Evolutionary conservation across 2,797 vertebrate genomes (phyloP).

Genomic region (Miichthys miiuy): DNA sequence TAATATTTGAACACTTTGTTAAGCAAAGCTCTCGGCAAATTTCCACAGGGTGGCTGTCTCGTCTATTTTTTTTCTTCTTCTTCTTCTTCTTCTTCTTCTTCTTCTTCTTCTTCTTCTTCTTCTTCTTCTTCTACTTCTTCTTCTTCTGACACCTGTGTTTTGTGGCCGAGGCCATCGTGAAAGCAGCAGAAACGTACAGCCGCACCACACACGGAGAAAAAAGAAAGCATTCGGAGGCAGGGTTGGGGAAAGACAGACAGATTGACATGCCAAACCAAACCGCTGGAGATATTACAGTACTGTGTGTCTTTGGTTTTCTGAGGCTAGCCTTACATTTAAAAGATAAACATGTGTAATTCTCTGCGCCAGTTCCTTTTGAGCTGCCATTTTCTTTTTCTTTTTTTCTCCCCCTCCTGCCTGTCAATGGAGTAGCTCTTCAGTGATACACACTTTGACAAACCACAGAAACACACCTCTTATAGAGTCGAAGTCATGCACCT

Average conservation of each 20-base stretch:
- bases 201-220: conserved; percentile 74
- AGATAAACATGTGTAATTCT: conserved; percentile 71
- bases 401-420: not conserved
- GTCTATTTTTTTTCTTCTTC: conserved; percentile 38
- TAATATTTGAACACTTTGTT: conserved; percentile 80
- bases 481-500: not conserved
- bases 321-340: conserved; percentile 68
- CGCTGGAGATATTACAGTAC: conserved; percentile 61
- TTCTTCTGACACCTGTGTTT: conserved; percentile 74
- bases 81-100: not conserved
- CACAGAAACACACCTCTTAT: conserved; percentile 30
- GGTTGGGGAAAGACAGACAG: conserved; percentile 33
- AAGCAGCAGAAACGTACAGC: conserved; percentile 48
- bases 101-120: not conserved
- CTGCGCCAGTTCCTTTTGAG: conserved; percentile 25
- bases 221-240: conserved; percentile 45
- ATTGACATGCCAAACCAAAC: conserved; percentile 69
- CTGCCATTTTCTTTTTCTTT: conserved; percentile 47
- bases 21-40: conserved; percentile 77
- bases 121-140: too few species aligned
- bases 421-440: conserved; percentile 18
- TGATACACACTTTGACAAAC: conserved; percentile 18
- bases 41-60: conserved; percentile 53
- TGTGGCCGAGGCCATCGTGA: conserved; percentile 55
- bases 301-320: conserved; percentile 55